A percentile compares a stretch with the other conserved stretches of the same genome.
Evolutionary conservation across 2,113 vertebrate species (phyloP).

Genomic region (Cercocebus atys): DNA sequence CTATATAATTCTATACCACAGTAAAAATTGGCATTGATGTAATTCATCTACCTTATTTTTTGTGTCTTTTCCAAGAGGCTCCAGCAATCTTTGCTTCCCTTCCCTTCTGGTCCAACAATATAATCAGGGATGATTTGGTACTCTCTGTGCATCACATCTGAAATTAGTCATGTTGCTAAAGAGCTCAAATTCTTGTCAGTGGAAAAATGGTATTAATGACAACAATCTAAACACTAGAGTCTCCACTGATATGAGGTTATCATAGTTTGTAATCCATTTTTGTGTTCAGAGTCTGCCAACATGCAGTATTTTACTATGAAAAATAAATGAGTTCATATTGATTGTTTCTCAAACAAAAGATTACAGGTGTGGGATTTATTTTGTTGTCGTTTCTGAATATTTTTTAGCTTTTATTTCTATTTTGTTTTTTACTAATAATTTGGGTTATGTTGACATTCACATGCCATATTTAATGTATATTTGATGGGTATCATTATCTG

Average conservation of each 20-base stretch:
- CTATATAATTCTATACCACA: not conserved
- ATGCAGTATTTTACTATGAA: not conserved
- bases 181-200: not conserved
- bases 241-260: not conserved
- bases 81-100: not conserved
- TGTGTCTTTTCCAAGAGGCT: not conserved
- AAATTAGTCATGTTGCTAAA: not conserved
- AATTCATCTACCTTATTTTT: not conserved
- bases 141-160: not conserved
- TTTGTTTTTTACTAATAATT: not conserved
- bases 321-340: not conserved
- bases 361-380: not conserved
- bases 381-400: not conserved
- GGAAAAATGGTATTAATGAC: not conserved
- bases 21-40: not conserved
- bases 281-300: not conserved
- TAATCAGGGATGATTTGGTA: not conserved
- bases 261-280: not conserved
- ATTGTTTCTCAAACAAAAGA: not conserved
- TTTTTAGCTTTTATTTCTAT: not conserved
- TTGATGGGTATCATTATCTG: not conserved
- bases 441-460: not conserved
- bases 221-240: not conserved
- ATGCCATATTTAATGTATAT: not conserved
- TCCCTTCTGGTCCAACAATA: not conserved